Evolutionary conservation across 2,113 vertebrate genomes (phyloP).

Genomic region (Triplophysa rosa): DNA sequence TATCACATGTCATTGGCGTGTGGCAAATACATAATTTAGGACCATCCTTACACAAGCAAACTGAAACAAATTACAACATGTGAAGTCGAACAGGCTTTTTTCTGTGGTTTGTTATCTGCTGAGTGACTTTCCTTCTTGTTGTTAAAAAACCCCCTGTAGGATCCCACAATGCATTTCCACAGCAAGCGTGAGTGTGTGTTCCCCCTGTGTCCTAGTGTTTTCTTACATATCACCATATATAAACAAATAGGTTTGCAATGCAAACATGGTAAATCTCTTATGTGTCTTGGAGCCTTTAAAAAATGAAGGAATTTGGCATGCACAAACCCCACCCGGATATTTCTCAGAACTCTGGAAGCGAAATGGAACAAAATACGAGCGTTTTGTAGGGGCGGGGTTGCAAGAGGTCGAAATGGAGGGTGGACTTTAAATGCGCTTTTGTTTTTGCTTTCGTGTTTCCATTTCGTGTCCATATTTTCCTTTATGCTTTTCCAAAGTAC

Average conservation of each 20-base stretch:
- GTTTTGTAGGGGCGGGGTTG: slow-evolving; percentile 37
- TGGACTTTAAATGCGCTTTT: slow-evolving; percentile 48
- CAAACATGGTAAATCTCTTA: slow-evolving; percentile 18
- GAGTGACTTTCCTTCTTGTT: background rate
- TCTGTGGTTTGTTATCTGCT: background rate
- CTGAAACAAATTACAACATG: background rate
- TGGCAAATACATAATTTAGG: too few relatives aligned
- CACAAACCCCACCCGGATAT: slow-evolving; percentile 35
- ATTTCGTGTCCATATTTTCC: slow-evolving; percentile 46
- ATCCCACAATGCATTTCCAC: slow-evolving; percentile 8
- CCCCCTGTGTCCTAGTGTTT: background rate
- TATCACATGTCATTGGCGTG: too few relatives aligned
- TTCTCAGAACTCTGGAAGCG: slow-evolving; percentile 44
- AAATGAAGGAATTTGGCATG: slow-evolving; percentile 13
- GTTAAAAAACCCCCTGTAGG: background rate
- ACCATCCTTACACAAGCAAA: background rate
- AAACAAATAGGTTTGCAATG: slow-evolving; percentile 20
- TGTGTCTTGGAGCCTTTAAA: slow-evolving; percentile 17
- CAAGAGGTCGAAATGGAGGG: slow-evolving; percentile 20
- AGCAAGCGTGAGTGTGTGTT: background rate
- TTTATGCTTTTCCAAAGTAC: slow-evolving; percentile 26
- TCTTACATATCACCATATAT: background rate
- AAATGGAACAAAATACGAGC: slow-evolving; percentile 45
- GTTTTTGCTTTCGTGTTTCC: slow-evolving; percentile 57
- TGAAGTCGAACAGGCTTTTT: background rate